Base-by-base conservation (phyloP, 2,888 invertebrate species). In the Oxycera nigricornis region DNA sequence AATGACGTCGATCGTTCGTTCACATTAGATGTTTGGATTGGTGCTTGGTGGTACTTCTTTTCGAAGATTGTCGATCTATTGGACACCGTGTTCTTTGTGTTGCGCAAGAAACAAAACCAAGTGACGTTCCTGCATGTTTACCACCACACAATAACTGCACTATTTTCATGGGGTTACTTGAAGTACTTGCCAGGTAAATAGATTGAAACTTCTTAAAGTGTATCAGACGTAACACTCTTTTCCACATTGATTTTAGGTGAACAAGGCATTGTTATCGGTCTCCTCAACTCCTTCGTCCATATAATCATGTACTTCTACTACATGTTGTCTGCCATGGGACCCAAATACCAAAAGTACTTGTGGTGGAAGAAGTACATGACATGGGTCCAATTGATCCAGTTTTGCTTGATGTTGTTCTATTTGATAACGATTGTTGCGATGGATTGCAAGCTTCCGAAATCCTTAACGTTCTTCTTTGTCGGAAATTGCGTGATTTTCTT, bases 61-160 rank as follows among this genome's bases (percentile, higher is more conserved):
- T 92, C 93, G 20, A 94, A 94, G 85, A 86, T 94, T 67, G 87
- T 92, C 1, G 94, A 94, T 81, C 87, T 94, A 0, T 81, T 94
- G 75, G 94, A 94, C 81, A 94, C 94, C 0, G 89, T 94, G 24
- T 96, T 97, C 87, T 96, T 96, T 82, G 94, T 96, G 6, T 84
- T 96, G 79, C 89, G 96, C 65, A 96, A 96, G 85, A 96, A 96
- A 85, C 91, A 94, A 80, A 91, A 91, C 73, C 96, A 96, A 85
- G 92, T 96, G 26, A 91, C 94, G 0, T 93, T 94, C 82, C 88
- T 97, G 20, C 96, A 96, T 81, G 91, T 96, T 14, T 96, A 95
- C 81, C 96, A 96, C 84, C 96, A 96, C 82, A 88, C 91, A 1
- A 87, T 92, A 82, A 94, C 93, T 86, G 94, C 92, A 26, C 85